phyloP scores from a whole-genome alignment of 2,113 vertebrate genomes.

The Atherinomorus stipes region DNA sequence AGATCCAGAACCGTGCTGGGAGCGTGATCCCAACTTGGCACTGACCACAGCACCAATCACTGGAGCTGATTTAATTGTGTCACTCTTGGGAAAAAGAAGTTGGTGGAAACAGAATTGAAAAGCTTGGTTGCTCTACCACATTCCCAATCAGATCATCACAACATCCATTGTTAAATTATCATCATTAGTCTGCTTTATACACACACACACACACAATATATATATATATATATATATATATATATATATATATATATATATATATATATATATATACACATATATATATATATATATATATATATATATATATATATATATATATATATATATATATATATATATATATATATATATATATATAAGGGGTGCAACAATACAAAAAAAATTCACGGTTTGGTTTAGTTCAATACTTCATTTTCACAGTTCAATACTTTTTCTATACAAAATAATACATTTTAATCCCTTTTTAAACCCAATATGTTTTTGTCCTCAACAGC shows the following conservation, averaged over 20 bases:
- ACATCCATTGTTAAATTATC: constrained; percentile 9
- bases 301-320: not conserved
- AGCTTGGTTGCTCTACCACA: constrained; percentile 28
- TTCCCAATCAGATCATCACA: constrained; percentile 7
- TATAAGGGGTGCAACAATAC: no score
- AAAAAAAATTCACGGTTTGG: no score
- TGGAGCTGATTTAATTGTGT: constrained; percentile 78
- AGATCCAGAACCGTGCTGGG: constrained; percentile 79
- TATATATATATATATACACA: not conserved
- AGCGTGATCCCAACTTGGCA: constrained; percentile 82
- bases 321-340: no score
- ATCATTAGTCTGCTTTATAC: not conserved
- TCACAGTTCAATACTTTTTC: no score
- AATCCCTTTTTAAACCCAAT: no score
- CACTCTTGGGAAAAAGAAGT: constrained; percentile 69
- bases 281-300: not conserved
- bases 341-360: not conserved
- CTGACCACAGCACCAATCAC: constrained; percentile 71
- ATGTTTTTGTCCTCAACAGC: no score
- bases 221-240: not conserved
- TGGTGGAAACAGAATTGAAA: constrained; percentile 38
- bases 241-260: no score
- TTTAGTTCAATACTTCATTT: no score
- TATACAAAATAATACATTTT: no score
- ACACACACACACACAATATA: no score